Conservation (phyloP, 2,888 invertebrate species). For the Serrognathus titanus region DNA sequence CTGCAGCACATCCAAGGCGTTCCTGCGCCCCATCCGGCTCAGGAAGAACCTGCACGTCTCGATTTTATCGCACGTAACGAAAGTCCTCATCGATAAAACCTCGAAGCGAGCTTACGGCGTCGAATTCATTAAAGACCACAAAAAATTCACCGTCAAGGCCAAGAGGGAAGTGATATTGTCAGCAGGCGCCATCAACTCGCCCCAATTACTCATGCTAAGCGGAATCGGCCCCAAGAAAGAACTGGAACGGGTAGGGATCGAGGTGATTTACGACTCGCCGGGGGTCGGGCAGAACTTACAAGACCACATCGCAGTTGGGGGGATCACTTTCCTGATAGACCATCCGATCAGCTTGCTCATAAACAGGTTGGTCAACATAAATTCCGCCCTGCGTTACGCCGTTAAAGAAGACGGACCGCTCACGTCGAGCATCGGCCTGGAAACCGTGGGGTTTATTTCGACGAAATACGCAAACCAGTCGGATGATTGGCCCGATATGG, state of each 20-base stretch:
- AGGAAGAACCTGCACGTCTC: conserved; percentile 80
- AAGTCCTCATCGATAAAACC: conserved; percentile 63
- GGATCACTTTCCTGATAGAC: conserved; percentile 76
- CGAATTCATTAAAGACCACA: conserved; percentile 69
- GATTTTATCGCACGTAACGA: conserved; percentile 75
- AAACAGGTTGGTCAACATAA: conserved; percentile 77
- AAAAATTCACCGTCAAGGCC: conserved; percentile 62
- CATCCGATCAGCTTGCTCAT: conserved; percentile 77
- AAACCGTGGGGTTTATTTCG: conserved; percentile 83
- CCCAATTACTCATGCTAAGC: conserved; percentile 85
- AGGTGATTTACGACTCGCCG: conserved; percentile 71
- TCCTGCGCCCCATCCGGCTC: conserved; percentile 72
- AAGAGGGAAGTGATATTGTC: conserved; percentile 78
- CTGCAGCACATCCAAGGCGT: conserved; percentile 83
- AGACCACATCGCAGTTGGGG: conserved; percentile 87
- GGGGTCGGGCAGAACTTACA: conserved; percentile 85
- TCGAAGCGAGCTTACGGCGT: conserved; percentile 73
- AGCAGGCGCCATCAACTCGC: conserved; percentile 87
- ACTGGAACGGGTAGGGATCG: conserved; percentile 66
- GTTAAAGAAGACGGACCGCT: conserved; percentile 82
- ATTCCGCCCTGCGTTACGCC: conserved; percentile 79
- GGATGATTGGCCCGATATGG: conserved; percentile 90
- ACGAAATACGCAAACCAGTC: conserved; percentile 84
- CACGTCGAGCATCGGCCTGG: conserved; percentile 82
- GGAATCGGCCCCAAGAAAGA: conserved; percentile 82